Evolutionary conservation across 1,140 invertebrate genomes (phyloP), one percentile per base, ranked within the genome.

Genomic region (Anastrepha ludens): DNA sequence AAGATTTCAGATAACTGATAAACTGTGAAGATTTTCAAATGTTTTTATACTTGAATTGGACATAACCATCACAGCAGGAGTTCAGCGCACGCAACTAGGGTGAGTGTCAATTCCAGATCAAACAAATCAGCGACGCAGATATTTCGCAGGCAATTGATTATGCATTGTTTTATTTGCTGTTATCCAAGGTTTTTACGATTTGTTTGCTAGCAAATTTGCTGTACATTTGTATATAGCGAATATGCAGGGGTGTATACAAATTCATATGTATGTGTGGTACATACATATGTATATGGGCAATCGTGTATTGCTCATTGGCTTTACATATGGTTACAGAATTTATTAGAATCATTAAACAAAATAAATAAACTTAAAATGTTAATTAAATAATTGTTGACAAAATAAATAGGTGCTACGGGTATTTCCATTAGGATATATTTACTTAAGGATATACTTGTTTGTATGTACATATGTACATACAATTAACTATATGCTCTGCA

Each of bases 121-220:
- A 92, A 90, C 90, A 92, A 91, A 90, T 88, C 91, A 91, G 70
- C 55, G 78, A 74, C 67, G 13, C 67, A 74, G 67, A 74, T 74
- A 87, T 70, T 81, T 60, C 41, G 65, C 67, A 81, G 91, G 91
- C 91, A 92, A 91, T 92, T 90, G 90, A 88, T 91, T 91, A 90
- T 91, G 91, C 60, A 47, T 62, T 47, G 58, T 62, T 85, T 62
- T 44, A 50, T 86, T 86, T 86, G n/a, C 59, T 62, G 58, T 60
- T 86, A 62, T 86, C 85, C 62, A 60, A 81, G 74, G 15, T 81
- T 81, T 74, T 81, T 81, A 81, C 74, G 74, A 81, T 20, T 62
- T 86, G 13, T 86, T 62, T 64, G 59, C 50, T 74, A 8, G 58
- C 20, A 47, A 55, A 15, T 50, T 50, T 55, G 9, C 47, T 70